phyloP scores from a whole-genome alignment of 2,797 vertebrate species.

The Rhinatrema bivittatum region DNA sequence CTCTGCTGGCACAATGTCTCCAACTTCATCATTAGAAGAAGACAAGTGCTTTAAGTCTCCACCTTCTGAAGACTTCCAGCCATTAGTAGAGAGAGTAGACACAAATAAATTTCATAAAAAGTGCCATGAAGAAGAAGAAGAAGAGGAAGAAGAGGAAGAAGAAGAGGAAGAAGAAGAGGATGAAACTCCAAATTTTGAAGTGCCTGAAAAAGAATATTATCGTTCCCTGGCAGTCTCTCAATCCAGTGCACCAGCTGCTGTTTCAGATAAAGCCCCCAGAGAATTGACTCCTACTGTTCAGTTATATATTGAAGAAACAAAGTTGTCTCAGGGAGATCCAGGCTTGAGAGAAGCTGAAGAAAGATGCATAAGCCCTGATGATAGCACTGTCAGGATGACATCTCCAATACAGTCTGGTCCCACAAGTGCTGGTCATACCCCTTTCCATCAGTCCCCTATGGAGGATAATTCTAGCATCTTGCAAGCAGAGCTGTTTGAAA shows the following conservation, averaged over 20 bases:
- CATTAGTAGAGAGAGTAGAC: constrained; percentile 62
- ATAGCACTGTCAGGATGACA: constrained; percentile 90
- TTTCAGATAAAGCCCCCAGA: constrained; percentile 20
- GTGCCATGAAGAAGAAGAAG: constrained; percentile 46
- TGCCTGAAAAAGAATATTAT: constrained; percentile 73
- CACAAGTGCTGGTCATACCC: constrained; percentile 85
- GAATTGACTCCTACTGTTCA: constrained; percentile 37
- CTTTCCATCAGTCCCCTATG: constrained; percentile 84
- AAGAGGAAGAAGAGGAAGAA: constrained; percentile 74
- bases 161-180: constrained; percentile 73
- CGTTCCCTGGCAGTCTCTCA: constrained; percentile 53
- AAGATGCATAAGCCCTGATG: constrained; percentile 84
- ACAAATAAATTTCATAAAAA: constrained; percentile 47
- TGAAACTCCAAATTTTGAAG: constrained; percentile 68
- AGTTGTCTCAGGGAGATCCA: constrained; percentile 37
- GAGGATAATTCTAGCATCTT: constrained; percentile 74
- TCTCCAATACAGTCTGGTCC: constrained; percentile 86
- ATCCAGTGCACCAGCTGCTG: constrained; percentile 30
- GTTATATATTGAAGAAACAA: constrained; percentile 24
- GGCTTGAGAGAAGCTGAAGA: constrained; percentile 75
- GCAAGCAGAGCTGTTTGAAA: constrained; percentile 51
- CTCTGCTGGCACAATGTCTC: constrained; percentile 94
- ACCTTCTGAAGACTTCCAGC: constrained; percentile 84
- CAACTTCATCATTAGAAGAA: constrained; percentile 94
- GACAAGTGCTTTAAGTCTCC: constrained; percentile 97